Percentiles rank a stretch among this genome's conserved stretches.
Evolutionary conservation across 2,113 vertebrate genomes (phyloP).

Genomic region (Pyrgilauda ruficollis): DNA sequence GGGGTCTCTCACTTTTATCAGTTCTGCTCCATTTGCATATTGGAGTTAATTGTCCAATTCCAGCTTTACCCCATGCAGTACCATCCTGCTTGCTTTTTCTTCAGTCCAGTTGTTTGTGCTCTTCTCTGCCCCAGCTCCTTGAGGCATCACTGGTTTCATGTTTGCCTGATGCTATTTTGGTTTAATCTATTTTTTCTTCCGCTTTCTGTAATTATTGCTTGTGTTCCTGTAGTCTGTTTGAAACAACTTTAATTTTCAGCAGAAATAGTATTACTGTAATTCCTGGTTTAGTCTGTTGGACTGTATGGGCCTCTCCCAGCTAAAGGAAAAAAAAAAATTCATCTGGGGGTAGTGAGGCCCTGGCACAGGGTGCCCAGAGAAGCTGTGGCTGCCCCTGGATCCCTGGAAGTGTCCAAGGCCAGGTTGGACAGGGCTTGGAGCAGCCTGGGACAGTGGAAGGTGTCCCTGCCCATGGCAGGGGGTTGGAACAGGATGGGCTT

Average conservation of each 20-base stretch:
- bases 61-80: neutral
- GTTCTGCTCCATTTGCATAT: neutral
- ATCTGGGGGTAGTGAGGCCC: fast-evolving
- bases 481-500: neutral
- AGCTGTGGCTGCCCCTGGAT: neutral
- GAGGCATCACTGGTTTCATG: neutral
- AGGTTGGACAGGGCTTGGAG: fast-evolving
- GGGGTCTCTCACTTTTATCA: neutral
- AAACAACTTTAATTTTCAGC: neutral
- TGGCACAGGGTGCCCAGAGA: neutral
- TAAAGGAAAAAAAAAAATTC: neutral
- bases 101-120: neutral
- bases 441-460: fast-evolving
- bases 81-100: neutral
- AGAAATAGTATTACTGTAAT: neutral
- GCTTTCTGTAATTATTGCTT: neutral
- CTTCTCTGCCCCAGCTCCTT: too few relatives aligned
- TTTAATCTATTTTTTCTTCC: neutral
- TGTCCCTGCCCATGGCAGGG: too few relatives aligned
- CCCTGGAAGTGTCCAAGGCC: neutral
- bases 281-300: neutral
- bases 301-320: neutral
- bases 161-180: neutral
- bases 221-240: neutral
- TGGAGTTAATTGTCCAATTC: neutral